Percentiles rank a stretch among this genome's conserved stretches.
Conservation (phyloP, 1,140 invertebrate species). For the Scylla paramamosain region DNA sequence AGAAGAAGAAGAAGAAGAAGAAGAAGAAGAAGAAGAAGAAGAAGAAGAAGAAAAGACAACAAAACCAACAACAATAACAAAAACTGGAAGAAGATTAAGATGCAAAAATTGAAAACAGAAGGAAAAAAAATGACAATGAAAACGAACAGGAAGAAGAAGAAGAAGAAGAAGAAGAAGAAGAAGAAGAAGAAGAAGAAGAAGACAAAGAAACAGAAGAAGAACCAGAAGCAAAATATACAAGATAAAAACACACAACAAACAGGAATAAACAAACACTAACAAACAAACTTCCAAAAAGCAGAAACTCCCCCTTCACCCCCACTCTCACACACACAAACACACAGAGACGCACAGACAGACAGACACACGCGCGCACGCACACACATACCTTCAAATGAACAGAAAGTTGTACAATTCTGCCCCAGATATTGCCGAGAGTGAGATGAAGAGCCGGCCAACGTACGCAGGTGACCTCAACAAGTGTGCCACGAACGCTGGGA, state of each 20-base stretch:
- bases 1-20: too few relatives aligned
- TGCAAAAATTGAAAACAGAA: background rate
- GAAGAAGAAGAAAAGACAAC: too few relatives aligned
- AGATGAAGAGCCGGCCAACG: background rate
- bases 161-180: background rate
- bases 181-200: background rate
- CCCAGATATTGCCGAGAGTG: background rate
- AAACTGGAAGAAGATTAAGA: too few relatives aligned
- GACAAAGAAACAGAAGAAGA: background rate
- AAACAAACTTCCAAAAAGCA: background rate
- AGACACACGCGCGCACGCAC: background rate
- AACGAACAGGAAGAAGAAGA: background rate
- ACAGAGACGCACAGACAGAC: background rate
- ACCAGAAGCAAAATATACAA: background rate
- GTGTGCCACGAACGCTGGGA: background rate
- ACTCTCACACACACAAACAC: too few relatives aligned
- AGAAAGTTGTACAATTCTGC: background rate
- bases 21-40: too few relatives aligned
- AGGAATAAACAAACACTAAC: background rate
- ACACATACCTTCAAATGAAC: background rate
- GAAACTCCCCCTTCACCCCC: background rate
- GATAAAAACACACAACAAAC: background rate
- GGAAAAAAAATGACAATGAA: background rate
- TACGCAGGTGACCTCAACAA: slow-evolving; percentile 6
- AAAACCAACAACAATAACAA: too few relatives aligned